Conservation (phyloP, 2,113 vertebrate species). For the Columbina picui region DNA sequence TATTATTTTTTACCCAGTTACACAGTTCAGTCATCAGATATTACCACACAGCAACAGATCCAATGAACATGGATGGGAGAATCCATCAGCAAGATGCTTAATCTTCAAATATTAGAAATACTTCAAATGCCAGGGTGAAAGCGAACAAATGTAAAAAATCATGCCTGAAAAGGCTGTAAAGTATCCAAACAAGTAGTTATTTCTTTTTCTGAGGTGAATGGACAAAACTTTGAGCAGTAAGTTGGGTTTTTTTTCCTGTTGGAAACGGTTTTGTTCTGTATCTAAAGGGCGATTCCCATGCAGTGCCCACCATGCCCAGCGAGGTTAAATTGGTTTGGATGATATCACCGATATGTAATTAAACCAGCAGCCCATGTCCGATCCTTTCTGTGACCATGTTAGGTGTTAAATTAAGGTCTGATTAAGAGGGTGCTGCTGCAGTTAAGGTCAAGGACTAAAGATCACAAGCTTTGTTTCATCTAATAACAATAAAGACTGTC, state of each 20-base stretch:
- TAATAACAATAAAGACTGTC: slow-evolving; percentile 73
- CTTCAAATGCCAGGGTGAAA: neutral
- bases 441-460: slow-evolving; percentile 77
- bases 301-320: neutral
- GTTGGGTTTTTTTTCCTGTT: neutral
- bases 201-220: neutral
- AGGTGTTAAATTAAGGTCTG: slow-evolving; percentile 77
- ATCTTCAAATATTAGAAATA: slow-evolving; percentile 2
- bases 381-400: slow-evolving; percentile 72
- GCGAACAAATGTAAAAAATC: neutral
- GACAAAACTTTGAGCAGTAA: neutral
- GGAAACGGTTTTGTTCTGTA: neutral
- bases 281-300: neutral
- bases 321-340: slow-evolving; percentile 71
- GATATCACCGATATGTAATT: slow-evolving; percentile 72
- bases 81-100: neutral
- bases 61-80: neutral
- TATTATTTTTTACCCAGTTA: neutral
- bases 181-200: neutral
- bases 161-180: neutral
- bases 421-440: slow-evolving; percentile 66
- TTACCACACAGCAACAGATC: neutral
- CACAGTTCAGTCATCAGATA: neutral
- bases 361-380: slow-evolving; percentile 65
- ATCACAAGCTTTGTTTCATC: slow-evolving; percentile 73